Evolutionary conservation across 2,113 vertebrate genomes (phyloP), one percentile per base, ranked within the genome.

Genomic region (Gobiocypris rarus): DNA sequence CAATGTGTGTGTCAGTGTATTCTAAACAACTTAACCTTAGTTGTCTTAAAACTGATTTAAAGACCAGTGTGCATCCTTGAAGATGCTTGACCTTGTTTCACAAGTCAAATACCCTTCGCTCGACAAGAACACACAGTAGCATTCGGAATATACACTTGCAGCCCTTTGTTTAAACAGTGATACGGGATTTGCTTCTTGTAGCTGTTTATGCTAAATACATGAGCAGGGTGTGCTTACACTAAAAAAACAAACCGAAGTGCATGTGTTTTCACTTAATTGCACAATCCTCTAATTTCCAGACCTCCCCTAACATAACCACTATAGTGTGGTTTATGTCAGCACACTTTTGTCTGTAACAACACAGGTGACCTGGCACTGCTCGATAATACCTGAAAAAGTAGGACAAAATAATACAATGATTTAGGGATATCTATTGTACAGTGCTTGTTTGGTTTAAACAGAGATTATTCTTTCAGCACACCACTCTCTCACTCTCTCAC

Each of bases 211-310:
- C 58, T 82, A 50, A 87, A 82, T 61, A 67, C 28, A 22, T 54
- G 11, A 34, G 26, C 43, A 67, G 45, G 7, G 38, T n/a, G 67
- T 19, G 59, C 50, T 85, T 56, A 50, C 13, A 45, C 61, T 9
- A 22, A 59, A 74, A 83, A 81, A 54, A 52, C 9, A 43, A 45
- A 50, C 34, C 69, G 50, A 43, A 73, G 31, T 70, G 63, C 76
- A 86, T 71, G 41, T 87, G 83, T 91, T 93, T 89, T 86, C 91
- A 92, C 92, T 93, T 78, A 93, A 94, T 93, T 91, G 89, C 89
- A 88, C 87, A 86, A 90, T 91, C 88, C 89, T 91, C 69, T 87
- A 17, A 88, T 78, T 86, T 90, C 87, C 83, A 86, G 87, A 89
- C 84, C 80, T 84, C 86, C 65, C 80, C 63, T 69, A 71, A 43